These are phyloP conservation scores for Drosophila atroscutellata DNA, from an alignment of 2,888 invertebrate species.

Conservation along the genomic window DNA sequence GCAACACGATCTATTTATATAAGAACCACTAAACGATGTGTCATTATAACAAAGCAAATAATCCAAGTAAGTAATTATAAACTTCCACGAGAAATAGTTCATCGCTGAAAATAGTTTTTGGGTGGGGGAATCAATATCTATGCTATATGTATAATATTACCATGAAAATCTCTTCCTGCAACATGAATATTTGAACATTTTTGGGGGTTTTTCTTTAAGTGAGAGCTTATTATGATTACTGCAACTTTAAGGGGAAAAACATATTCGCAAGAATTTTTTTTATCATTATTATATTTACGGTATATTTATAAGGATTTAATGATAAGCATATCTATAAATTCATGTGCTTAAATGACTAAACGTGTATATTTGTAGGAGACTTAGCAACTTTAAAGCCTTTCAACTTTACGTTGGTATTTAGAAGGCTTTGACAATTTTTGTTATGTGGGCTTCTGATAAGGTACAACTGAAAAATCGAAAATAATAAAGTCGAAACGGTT, in stretches of 20 bases:
- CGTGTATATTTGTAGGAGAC: neutral
- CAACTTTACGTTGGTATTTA: neutral
- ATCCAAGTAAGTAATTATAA: neutral
- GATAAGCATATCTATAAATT: constrained; percentile 6
- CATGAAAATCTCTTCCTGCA: neutral
- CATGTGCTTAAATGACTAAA: neutral
- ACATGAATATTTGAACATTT: neutral
- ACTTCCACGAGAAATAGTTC: neutral
- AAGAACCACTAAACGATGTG: neutral
- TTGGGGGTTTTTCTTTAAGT: neutral
- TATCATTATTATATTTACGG: neutral
- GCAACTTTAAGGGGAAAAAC: neutral
- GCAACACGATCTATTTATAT: neutral
- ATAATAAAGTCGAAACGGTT: neutral
- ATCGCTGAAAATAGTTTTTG: neutral
- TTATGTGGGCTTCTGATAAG: neutral
- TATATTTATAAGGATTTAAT: neutral
- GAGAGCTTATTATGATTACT: neutral
- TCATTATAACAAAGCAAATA: neutral
- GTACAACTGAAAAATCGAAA: neutral
- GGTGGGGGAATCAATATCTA: neutral
- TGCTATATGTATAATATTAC: neutral
- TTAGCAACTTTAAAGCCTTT: neutral
- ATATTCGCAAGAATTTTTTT: neutral
- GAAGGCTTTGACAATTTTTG: neutral